A percentile compares a stretch with the other conserved stretches of the same genome.
phyloP scores from a whole-genome alignment of 2,888 invertebrate genomes.

The Suillia variegata region DNA sequence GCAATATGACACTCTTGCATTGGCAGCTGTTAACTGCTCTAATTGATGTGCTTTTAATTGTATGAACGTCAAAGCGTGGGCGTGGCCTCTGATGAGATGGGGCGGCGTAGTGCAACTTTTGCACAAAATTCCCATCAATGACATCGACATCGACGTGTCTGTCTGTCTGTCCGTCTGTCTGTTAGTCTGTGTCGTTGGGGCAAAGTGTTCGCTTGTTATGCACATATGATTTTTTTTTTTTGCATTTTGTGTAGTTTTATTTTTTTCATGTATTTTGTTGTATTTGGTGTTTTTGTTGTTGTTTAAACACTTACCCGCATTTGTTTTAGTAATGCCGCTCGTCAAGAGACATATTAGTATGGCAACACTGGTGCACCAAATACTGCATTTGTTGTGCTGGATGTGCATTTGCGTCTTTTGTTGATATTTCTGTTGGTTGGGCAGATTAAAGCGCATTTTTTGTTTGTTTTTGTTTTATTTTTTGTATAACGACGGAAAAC shows the following conservation, averaged over 20 bases:
- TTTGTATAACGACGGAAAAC: too few species aligned
- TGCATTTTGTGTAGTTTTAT: slow-evolving; percentile 8
- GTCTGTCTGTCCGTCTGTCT: slow-evolving; percentile 13
- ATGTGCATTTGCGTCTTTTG: slow-evolving; percentile 14
- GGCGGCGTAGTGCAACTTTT: neutral
- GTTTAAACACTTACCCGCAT: slow-evolving; percentile 52
- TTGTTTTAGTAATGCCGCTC: slow-evolving; percentile 36
- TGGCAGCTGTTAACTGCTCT: slow-evolving; percentile 28
- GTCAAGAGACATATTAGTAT: slow-evolving; percentile 44
- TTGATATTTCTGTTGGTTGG: neutral
- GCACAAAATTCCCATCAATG: slow-evolving; percentile 7
- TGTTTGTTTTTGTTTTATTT: too few species aligned
- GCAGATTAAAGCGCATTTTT: slow-evolving; percentile 1
- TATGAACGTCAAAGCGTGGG: too few species aligned
- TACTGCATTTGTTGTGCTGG: slow-evolving; percentile 11
- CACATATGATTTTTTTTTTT: too few species aligned
- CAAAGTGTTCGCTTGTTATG: too few species aligned
- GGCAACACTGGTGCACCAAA: slow-evolving; percentile 38
- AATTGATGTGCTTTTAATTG: slow-evolving; percentile 50
- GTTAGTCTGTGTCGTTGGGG: neutral
- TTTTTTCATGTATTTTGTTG: neutral
- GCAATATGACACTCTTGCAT: neutral
- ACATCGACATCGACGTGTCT: slow-evolving; percentile 9
- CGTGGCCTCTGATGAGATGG: neutral
- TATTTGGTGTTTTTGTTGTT: neutral